These are phyloP conservation scores for Micrasema minimum DNA, from an alignment of 1,140 invertebrate genomes.

Conservation along the genomic window DNA sequence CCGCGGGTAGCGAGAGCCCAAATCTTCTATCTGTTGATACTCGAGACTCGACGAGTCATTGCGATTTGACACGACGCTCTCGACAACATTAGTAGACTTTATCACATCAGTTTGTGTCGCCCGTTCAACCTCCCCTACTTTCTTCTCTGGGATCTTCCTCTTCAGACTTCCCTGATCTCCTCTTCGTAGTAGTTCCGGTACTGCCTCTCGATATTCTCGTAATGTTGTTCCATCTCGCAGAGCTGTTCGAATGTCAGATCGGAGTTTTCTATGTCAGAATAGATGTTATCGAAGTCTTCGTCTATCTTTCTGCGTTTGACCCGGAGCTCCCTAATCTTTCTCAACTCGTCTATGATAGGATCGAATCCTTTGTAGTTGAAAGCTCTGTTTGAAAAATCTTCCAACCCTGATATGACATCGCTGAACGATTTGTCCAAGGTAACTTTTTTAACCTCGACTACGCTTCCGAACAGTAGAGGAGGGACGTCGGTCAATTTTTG, in stretches of 20 bases:
- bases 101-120: conserved; percentile 36
- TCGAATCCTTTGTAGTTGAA: conserved; percentile 66
- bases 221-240: conserved; percentile 52
- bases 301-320: conserved; percentile 34
- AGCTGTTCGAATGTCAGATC: conserved; percentile 51
- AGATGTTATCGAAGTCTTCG: conserved; percentile 51
- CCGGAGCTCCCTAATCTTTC: conserved; percentile 31
- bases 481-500: not conserved
- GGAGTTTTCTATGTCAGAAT: conserved; percentile 51
- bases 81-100: conserved; percentile 57
- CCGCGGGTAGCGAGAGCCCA: conserved; percentile 60
- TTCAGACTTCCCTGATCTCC: conserved; percentile 37
- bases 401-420: conserved; percentile 39
- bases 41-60: conserved; percentile 42
- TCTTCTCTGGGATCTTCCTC: conserved; percentile 17
- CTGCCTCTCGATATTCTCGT: conserved; percentile 49
- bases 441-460: conserved; percentile 43
- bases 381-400: conserved; percentile 61
- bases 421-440: conserved; percentile 35
- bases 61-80: conserved; percentile 54
- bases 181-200: conserved; percentile 50
- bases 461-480: conserved; percentile 41
- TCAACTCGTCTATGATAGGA: conserved; percentile 63
- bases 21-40: conserved; percentile 58
- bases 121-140: conserved; percentile 22